phyloP scores from a whole-genome alignment of 2,113 vertebrate genomes.

The Amia ocellicauda region DNA sequence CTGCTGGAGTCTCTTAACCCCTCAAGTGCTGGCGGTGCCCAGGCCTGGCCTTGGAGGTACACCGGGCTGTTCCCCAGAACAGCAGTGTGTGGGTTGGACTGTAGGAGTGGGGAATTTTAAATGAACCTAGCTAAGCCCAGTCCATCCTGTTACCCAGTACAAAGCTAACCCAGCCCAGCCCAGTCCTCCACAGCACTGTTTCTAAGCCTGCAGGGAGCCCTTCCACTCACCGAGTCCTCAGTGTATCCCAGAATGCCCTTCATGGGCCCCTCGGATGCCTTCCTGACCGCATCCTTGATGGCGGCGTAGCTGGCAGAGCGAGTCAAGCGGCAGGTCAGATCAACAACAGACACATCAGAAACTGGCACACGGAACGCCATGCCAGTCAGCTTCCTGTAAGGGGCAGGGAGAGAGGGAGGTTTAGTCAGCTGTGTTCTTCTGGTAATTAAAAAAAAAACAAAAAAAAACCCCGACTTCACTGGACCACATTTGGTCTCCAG shows the following conservation, averaged over 20 bases:
- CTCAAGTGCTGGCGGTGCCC: too few species aligned
- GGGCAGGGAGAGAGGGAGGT: background rate
- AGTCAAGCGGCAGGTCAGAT: slow-evolving; percentile 80
- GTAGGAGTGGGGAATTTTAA: too few species aligned
- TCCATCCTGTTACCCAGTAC: too few species aligned
- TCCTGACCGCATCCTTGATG: slow-evolving; percentile 77
- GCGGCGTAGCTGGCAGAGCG: slow-evolving; percentile 61
- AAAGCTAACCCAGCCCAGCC: background rate
- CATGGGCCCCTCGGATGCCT: slow-evolving; percentile 72
- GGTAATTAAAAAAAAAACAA: too few species aligned
- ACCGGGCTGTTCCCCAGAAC: too few species aligned
- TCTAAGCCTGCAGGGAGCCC: background rate
- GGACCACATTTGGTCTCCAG: too few species aligned
- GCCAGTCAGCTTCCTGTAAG: slow-evolving; percentile 77
- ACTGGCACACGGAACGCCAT: slow-evolving; percentile 87
- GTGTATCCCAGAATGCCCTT: slow-evolving; percentile 82
- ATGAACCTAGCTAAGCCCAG: too few species aligned
- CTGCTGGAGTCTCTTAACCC: too few species aligned
- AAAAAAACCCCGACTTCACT: too few species aligned
- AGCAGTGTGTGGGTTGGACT: too few species aligned
- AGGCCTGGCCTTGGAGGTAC: too few species aligned
- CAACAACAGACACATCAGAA: slow-evolving; percentile 80
- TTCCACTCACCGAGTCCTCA: slow-evolving; percentile 67
- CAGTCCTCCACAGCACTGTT: background rate
- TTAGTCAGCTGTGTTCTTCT: background rate